Evolutionary conservation across 2,113 vertebrate genomes (phyloP).

Genomic region (Trogon surrucura): DNA sequence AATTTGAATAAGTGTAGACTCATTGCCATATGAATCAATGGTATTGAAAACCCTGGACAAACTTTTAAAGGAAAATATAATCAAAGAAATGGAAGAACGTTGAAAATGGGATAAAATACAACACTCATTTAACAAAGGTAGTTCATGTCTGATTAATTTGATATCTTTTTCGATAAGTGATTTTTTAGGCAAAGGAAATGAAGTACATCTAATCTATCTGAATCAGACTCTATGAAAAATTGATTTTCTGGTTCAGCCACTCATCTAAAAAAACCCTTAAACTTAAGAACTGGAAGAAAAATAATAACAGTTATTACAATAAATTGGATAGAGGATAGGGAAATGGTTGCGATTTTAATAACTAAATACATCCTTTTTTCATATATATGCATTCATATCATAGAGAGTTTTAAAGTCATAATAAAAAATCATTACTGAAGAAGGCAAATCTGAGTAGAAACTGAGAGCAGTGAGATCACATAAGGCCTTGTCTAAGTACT

Average conservation of each 20-base stretch:
- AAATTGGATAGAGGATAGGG: neutral
- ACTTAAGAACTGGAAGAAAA: neutral
- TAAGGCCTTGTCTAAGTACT: neutral
- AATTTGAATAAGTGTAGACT: neutral
- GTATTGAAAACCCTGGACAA: neutral
- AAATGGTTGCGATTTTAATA: neutral
- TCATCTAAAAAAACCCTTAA: neutral
- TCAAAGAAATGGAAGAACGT: neutral
- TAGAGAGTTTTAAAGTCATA: neutral
- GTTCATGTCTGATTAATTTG: conserved; percentile 5
- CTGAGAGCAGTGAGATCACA: neutral
- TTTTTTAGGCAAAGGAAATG: neutral
- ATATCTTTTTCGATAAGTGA: neutral
- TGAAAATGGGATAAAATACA: neutral
- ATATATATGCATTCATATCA: neutral
- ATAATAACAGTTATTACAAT: neutral
- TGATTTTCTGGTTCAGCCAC: neutral
- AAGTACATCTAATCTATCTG: neutral
- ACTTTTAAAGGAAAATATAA: neutral
- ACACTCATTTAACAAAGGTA: neutral
- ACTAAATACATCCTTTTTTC: neutral
- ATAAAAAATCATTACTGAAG: neutral
- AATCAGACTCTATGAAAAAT: neutral
- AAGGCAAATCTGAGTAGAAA: neutral
- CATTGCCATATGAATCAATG: neutral